These are phyloP conservation scores for Ditula angustiorana DNA, from an alignment of 2,888 invertebrate species.

Conservation along the genomic window DNA sequence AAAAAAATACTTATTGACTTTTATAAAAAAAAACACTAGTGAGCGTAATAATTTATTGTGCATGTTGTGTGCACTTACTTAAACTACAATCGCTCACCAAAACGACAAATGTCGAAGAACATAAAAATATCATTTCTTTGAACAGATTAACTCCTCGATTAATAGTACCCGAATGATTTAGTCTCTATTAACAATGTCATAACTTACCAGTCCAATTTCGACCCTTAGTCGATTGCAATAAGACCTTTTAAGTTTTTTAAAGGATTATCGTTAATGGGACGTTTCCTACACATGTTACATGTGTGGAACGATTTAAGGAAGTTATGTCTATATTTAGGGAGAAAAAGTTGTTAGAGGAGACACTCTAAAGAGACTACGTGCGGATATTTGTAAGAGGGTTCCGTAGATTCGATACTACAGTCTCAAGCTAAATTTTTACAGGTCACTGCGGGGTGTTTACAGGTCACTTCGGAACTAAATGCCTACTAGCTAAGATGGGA, in stretches of 20 bases:
- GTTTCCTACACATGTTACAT: conserved; percentile 33
- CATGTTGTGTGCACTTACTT: too few relatives aligned
- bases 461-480: too few relatives aligned
- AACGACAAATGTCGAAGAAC: background rate
- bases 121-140: conserved; percentile 47
- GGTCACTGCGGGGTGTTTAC: too few relatives aligned
- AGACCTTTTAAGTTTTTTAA: conserved; percentile 54
- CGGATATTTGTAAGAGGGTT: conserved; percentile 2
- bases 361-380: background rate
- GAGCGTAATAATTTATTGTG: too few relatives aligned
- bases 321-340: conserved; percentile 35
- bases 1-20: too few relatives aligned
- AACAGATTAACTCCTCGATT: conserved; percentile 62
- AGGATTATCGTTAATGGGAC: conserved; percentile 74
- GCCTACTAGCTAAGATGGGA: too few relatives aligned
- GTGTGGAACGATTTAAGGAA: conserved; percentile 34
- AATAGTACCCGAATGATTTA: conserved; percentile 52
- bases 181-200: conserved; percentile 68
- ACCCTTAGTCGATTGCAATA: background rate
- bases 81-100: too few relatives aligned
- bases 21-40: too few relatives aligned
- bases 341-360: background rate
- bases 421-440: too few relatives aligned
- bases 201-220: conserved; percentile 44
- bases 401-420: background rate